Conservation (phyloP, 1,140 invertebrate species). For the Melipona quadrifasciata region DNA sequence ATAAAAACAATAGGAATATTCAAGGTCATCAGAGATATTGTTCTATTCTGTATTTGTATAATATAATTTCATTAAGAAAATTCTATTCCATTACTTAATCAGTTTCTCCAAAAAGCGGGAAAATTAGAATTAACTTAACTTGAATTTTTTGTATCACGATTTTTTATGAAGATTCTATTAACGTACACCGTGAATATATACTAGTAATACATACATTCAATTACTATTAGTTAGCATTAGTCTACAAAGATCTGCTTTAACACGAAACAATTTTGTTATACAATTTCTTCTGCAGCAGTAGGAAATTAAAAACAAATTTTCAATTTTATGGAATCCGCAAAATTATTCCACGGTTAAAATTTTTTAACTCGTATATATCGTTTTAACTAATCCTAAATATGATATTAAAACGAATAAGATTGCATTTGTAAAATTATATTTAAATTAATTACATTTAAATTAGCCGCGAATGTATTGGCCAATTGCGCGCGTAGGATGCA, state of each 20-base stretch:
- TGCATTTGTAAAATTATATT: no score
- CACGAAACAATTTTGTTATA: neutral
- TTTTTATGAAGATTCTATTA: slow-evolving; percentile 56
- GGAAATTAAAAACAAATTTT: neutral
- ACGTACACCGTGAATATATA: slow-evolving; percentile 48
- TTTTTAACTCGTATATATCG: neutral
- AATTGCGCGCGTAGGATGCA: neutral
- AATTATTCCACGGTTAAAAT: neutral
- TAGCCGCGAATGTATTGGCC: neutral
- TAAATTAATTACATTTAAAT: slow-evolving; percentile 6
- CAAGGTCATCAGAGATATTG: no score
- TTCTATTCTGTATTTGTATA: no score
- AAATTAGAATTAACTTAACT: neutral
- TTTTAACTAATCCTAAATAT: neutral
- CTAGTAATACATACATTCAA: slow-evolving; percentile 47
- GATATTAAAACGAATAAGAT: neutral
- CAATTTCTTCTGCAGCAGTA: neutral
- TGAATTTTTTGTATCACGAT: slow-evolving; percentile 44
- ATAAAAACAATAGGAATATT: no score
- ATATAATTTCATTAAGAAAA: no score
- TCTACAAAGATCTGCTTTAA: neutral
- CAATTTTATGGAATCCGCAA: neutral
- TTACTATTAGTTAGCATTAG: slow-evolving; percentile 54
- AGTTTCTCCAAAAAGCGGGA: neutral
- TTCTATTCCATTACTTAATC: neutral